phyloP scores from a whole-genome alignment of 2,797 vertebrate species.

The Enteromius unitaeniatus region DNA sequence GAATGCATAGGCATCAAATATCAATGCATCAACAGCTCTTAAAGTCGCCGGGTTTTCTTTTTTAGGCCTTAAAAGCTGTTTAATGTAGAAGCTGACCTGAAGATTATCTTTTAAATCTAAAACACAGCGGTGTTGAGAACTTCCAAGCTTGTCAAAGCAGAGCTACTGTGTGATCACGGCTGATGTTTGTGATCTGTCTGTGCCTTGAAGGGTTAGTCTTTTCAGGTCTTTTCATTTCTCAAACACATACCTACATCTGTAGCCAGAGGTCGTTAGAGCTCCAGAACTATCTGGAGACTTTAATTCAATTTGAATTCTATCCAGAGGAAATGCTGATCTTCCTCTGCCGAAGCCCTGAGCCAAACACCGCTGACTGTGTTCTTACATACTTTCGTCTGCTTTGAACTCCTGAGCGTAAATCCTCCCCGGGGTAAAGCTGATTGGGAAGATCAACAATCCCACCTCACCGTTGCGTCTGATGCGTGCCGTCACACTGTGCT shows the following conservation, averaged over 20 bases:
- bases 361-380: constrained; percentile 45
- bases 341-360: constrained; percentile 40
- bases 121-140: background rate
- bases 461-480: constrained; percentile 55
- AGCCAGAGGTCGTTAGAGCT: constrained; percentile 49
- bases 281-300: constrained; percentile 63
- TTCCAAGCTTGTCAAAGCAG: background rate
- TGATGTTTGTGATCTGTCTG: constrained; percentile 27
- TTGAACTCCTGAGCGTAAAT: constrained; percentile 63
- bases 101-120: background rate
- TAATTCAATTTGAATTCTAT: constrained; percentile 64
- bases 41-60: background rate
- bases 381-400: constrained; percentile 59
- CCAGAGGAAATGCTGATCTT: constrained; percentile 58
- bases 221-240: constrained; percentile 51
- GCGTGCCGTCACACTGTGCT: constrained; percentile 56
- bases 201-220: constrained; percentile 51
- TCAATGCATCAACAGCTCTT: background rate
- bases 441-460: constrained; percentile 62
- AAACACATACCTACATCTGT: constrained; percentile 62
- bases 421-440: constrained; percentile 50
- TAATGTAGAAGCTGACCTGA: background rate
- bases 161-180: constrained; percentile 39
- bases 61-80: background rate
- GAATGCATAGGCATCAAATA: too few species aligned